Percentiles rank a stretch among this genome's conserved stretches.
Evolutionary conservation across 1,140 invertebrate genomes (phyloP).

Genomic region (Drosophila subpulchrella): DNA sequence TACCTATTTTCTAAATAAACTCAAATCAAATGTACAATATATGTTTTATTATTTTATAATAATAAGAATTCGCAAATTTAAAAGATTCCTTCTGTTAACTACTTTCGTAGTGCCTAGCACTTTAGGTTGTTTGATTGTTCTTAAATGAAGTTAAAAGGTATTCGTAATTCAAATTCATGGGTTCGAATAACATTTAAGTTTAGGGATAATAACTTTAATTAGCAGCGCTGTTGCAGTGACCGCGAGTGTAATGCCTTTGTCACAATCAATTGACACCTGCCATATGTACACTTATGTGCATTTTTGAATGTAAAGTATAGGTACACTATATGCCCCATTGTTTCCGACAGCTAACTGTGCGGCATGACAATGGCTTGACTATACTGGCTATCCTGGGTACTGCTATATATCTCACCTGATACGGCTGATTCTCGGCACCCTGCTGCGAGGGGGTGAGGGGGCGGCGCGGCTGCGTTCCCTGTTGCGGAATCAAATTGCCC

Average conservation of each 20-base stretch:
- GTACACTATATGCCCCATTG: slow-evolving; percentile 5
- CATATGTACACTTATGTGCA: slow-evolving; percentile 10
- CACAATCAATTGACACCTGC: slow-evolving; percentile 9
- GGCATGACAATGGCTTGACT: background rate
- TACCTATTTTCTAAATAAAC: no score
- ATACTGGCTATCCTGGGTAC: background rate
- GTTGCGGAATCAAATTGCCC: slow-evolving; percentile 90
- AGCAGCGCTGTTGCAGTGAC: background rate
- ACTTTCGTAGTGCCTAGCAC: no score
- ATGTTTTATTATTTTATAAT: no score
- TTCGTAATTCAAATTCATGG: no score
- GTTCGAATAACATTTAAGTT: no score
- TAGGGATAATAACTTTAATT: background rate
- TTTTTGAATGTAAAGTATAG: background rate
- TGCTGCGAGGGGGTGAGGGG: slow-evolving; percentile 91
- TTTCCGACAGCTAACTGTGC: no score
- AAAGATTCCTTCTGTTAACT: no score
- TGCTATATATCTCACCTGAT: slow-evolving; percentile 71
- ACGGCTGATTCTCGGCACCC: slow-evolving; percentile 87
- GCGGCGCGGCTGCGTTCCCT: slow-evolving; percentile 88
- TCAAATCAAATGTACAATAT: no score
- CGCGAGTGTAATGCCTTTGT: background rate
- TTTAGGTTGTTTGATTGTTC: no score
- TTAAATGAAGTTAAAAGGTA: background rate
- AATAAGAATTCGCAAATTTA: no score